Evolutionary conservation across 2,888 invertebrate genomes (phyloP).

Genomic region (Nomada fabriciana): DNA sequence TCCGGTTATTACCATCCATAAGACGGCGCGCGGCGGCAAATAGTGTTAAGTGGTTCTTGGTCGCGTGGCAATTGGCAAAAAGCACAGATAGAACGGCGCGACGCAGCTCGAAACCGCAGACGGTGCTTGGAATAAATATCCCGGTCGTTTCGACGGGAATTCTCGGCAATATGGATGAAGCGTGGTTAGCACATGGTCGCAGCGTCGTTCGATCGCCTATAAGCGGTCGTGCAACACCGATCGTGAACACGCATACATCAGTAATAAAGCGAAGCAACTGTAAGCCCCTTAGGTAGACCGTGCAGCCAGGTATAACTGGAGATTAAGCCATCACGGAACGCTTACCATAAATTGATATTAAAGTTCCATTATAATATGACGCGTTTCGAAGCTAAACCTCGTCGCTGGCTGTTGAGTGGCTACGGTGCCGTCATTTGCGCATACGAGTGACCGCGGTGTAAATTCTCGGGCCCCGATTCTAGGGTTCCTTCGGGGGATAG

Average conservation of each 20-base stretch:
- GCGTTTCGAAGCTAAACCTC: slow-evolving; percentile 48
- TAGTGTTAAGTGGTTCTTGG: slow-evolving; percentile 62
- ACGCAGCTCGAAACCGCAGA: slow-evolving; percentile 72
- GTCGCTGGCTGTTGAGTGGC: slow-evolving; percentile 16
- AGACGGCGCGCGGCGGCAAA: slow-evolving; percentile 58
- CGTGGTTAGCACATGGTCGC: slow-evolving; percentile 68
- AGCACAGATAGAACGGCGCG: slow-evolving; percentile 52
- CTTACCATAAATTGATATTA: slow-evolving; percentile 72
- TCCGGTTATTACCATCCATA: slow-evolving; percentile 23
- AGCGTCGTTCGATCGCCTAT: slow-evolving; percentile 56
- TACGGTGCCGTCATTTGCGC: neutral
- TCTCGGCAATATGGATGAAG: slow-evolving; percentile 53
- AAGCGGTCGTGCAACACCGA: slow-evolving; percentile 66
- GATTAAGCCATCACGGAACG: slow-evolving; percentile 66
- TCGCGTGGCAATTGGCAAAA: slow-evolving; percentile 1
- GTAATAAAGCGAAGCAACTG: slow-evolving; percentile 72
- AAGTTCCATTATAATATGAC: slow-evolving; percentile 63
- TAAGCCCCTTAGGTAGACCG: slow-evolving; percentile 70
- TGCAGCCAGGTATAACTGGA: slow-evolving; percentile 62
- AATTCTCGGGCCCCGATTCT: slow-evolving; percentile 20
- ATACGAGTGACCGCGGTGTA: neutral
- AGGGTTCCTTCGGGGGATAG: too few relatives aligned
- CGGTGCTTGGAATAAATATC: slow-evolving; percentile 78
- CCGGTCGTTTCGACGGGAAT: slow-evolving; percentile 57
- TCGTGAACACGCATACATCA: slow-evolving; percentile 77